Conservation (phyloP, 2,113 vertebrate genomes). For the Neolamprologus falcicula region DNA sequence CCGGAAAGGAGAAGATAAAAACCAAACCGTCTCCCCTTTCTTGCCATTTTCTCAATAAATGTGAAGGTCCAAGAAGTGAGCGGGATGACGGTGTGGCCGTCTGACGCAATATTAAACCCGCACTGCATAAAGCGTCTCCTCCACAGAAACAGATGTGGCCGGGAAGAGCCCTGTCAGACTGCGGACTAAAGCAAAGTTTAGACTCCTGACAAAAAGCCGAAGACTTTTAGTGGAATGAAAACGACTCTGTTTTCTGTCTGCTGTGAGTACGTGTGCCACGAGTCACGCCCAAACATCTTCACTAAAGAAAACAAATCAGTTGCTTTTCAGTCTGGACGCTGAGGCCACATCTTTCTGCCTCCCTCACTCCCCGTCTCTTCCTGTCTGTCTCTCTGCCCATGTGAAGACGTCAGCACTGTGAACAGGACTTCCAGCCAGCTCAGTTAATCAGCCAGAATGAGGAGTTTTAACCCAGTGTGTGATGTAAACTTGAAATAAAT, state of each 20-base stretch:
- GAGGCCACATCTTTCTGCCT: slow-evolving; percentile 31
- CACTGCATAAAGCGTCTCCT: slow-evolving; percentile 18
- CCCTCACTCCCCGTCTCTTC: slow-evolving; percentile 4
- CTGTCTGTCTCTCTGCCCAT: background rate
- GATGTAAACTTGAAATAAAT: background rate
- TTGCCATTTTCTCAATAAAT: slow-evolving; percentile 26
- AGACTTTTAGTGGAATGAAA: slow-evolving; percentile 18
- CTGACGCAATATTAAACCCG: slow-evolving; percentile 47
- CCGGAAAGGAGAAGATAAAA: slow-evolving; percentile 12
- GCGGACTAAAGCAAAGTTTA: slow-evolving; percentile 18
- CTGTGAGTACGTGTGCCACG: background rate
- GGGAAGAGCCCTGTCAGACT: slow-evolving; percentile 17
- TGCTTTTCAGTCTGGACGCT: slow-evolving; percentile 40
- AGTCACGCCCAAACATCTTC: slow-evolving; percentile 54
- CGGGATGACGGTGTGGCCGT: slow-evolving; percentile 14
- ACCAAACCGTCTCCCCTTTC: background rate
- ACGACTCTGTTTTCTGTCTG: slow-evolving; percentile 38
- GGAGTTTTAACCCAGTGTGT: background rate
- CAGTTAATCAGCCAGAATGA: background rate
- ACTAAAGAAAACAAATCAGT: slow-evolving; percentile 57
- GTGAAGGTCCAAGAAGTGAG: slow-evolving; percentile 18
- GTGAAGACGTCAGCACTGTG: slow-evolving; percentile 18
- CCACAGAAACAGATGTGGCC: slow-evolving; percentile 51
- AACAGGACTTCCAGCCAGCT: background rate
- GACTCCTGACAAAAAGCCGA: slow-evolving; percentile 23